Evolutionary conservation across 1,140 invertebrate genomes (phyloP).

Genomic region (Cydia pomonella): DNA sequence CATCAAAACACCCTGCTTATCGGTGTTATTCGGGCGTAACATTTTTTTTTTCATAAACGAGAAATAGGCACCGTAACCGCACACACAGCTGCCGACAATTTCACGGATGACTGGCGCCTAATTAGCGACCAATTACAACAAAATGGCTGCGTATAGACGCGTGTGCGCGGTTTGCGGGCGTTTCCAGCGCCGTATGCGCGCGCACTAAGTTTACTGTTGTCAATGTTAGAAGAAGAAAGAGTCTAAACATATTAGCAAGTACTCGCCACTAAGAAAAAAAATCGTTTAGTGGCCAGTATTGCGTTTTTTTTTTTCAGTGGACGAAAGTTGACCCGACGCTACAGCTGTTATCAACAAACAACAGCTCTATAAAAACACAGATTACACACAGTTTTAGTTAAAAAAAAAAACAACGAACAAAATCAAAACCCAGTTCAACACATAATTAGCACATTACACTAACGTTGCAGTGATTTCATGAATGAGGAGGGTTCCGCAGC

Average conservation of each 20-base stretch:
- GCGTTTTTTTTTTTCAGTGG: constrained; percentile 1
- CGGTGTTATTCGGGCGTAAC: constrained; percentile 31
- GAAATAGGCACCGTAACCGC: constrained; percentile 27
- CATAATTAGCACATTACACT: constrained; percentile 80
- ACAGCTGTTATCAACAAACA: constrained; percentile 57
- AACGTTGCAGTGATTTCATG: constrained; percentile 62
- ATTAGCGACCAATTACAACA: constrained; percentile 31
- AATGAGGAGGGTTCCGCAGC: constrained; percentile 70
- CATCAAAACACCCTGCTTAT: constrained; percentile 28
- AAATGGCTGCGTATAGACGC: constrained; percentile 7
- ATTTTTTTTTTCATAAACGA: constrained; percentile 33
- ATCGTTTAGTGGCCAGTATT: neutral
- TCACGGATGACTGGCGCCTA: constrained; percentile 26
- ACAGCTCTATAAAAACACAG: constrained; percentile 76
- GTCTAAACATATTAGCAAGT: constrained; percentile 23
- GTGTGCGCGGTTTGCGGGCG: constrained; percentile 24
- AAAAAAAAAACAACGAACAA: constrained; percentile 77
- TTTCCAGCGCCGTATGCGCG: constrained; percentile 35
- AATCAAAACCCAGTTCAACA: constrained; percentile 78
- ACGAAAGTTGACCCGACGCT: constrained; percentile 51
- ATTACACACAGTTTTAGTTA: constrained; percentile 79
- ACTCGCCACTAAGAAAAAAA: constrained; percentile 25
- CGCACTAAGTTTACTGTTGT: constrained; percentile 38
- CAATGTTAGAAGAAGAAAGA: constrained; percentile 34
- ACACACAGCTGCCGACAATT: constrained; percentile 31